A percentile compares a stretch with the other conserved stretches of the same genome.
Conservation (phyloP, 2,888 invertebrate species). For the Ormia ochracea region DNA sequence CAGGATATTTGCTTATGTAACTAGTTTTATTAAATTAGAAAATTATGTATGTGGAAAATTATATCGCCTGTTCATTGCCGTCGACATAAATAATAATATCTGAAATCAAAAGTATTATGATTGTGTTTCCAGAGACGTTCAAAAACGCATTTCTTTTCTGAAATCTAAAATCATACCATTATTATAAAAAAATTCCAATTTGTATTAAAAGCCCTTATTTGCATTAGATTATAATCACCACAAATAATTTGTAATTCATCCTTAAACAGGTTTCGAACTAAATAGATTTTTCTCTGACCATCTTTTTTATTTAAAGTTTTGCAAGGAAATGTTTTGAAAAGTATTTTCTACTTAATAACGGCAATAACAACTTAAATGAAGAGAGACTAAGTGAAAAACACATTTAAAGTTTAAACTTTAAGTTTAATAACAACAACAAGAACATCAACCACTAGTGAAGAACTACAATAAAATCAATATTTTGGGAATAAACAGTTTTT, state of each 20-base stretch:
- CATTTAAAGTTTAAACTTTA: slow-evolving; percentile 27
- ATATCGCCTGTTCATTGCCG: no score
- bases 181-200: not conserved
- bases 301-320: not conserved
- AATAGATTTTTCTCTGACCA: not conserved
- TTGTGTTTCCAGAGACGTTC: no score
- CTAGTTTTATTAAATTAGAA: no score
- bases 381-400: slow-evolving; percentile 3
- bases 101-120: no score
- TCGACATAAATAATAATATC: no score
- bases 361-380: not conserved
- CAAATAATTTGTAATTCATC: not conserved
- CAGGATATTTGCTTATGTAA: no score
- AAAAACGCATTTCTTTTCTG: no score
- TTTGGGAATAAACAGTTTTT: slow-evolving; percentile 1
- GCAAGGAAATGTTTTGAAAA: slow-evolving; percentile 3
- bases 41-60: no score
- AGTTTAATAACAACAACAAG: not conserved
- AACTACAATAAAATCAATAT: slow-evolving; percentile 45
- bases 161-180: no score
- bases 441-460: not conserved
- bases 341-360: not conserved
- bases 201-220: not conserved
- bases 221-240: not conserved
- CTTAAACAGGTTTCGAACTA: not conserved